These are phyloP conservation scores for Cantharis nigra DNA, from an alignment of 2,888 invertebrate species.

Conservation along the genomic window DNA sequence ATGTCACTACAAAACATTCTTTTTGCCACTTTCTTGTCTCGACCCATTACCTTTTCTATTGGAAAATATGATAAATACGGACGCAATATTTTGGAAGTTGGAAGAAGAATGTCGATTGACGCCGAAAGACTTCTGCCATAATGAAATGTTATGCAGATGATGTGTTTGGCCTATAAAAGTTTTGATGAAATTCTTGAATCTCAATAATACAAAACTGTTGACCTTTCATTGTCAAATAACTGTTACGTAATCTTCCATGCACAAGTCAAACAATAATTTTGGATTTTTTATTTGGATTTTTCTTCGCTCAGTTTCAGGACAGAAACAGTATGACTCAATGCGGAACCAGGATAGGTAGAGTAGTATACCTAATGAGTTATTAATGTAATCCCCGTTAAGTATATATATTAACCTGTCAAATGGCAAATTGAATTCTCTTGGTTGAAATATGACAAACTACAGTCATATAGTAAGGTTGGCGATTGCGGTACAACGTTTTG, in stretches of 20 bases:
- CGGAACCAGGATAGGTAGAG: neutral
- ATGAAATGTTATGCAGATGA: neutral
- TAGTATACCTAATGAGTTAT: neutral
- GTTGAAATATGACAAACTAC: neutral
- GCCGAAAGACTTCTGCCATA: neutral
- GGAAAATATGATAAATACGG: neutral
- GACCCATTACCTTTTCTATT: neutral
- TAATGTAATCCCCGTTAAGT: neutral
- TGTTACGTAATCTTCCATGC: neutral
- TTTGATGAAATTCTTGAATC: neutral
- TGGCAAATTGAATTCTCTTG: neutral
- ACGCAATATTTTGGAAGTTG: neutral
- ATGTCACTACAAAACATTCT: constrained; percentile 39
- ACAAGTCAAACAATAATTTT: neutral
- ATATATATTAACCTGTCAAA: neutral
- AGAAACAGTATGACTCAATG: neutral
- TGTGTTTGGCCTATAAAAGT: neutral
- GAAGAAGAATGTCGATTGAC: neutral
- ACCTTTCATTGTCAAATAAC: neutral
- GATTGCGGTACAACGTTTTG: constrained; percentile 8
- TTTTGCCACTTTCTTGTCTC: constrained; percentile 33
- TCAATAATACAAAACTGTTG: neutral
- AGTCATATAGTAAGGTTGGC: neutral
- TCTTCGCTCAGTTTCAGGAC: neutral
- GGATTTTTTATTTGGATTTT: neutral